Evolutionary conservation across 2,113 vertebrate species (phyloP), one percentile per base, ranked within the genome.

Genomic region (Pavo muticus): DNA sequence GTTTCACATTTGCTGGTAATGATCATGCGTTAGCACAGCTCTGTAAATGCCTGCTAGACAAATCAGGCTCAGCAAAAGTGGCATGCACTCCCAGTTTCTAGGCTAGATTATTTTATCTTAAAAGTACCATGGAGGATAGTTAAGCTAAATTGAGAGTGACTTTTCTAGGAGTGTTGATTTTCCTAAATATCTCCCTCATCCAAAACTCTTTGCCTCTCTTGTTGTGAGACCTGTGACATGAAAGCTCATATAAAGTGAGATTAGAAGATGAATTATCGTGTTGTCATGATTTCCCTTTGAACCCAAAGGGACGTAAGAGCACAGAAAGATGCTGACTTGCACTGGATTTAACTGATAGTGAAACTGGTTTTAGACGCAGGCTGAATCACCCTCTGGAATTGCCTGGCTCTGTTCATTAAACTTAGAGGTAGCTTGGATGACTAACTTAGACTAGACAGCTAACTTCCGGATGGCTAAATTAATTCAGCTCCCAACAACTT

Each of bases 231-330:
- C 52, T 65, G 40, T 90, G 86, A 48, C 44, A 91, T 15, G 60
- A 81, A 88, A 88, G 27, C 47, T 84, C 47, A 15, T 25, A 68
- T 73, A 75, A 39, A 68, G 37, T 35, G 45, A 93, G 83, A 75
- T 93, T 91, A 93, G 44, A 81, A 91, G 45, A 57, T 71, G 29
- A 88, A 81, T 92, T 84, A 75, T 70, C 44, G 15, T 72, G 63
- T 75, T 88, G 59, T 91, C 87, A 71, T 96, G 76, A 84, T 82
- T 93, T 95, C 63, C 77, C 69, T 90, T 93, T 93, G 88, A 94
- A 95, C 77, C 88, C 91, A 74, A 65, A 82, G 76, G 86, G 69
- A 81, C 44, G 78, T 87, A 25, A 93, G 76, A 86, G 56, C 79
- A 81, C 50, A 71, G 80, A 84, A 96, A 78, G 67, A 52, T 84